Evolutionary conservation across 2,888 invertebrate genomes (phyloP).

Genomic region (Elegia similella): DNA sequence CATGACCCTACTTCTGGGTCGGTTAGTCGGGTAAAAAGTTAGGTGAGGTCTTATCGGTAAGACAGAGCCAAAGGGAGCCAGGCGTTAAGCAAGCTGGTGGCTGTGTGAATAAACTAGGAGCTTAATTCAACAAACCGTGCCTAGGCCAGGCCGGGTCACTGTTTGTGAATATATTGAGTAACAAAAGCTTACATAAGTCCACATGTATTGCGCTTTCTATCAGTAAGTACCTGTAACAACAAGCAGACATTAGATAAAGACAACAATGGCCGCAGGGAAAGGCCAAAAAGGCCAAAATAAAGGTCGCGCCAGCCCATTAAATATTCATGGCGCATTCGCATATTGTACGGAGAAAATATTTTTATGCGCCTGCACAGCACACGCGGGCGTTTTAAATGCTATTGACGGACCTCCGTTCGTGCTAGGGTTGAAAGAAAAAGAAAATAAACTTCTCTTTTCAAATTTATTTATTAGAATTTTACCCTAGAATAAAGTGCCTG

Average conservation of each 20-base stretch:
- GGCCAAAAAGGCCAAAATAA: constrained; percentile 62
- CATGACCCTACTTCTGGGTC: no score
- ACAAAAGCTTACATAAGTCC: constrained; percentile 14
- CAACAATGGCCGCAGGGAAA: constrained; percentile 65
- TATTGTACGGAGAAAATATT: constrained; percentile 57
- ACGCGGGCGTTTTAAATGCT: not conserved
- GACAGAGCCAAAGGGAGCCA: not conserved
- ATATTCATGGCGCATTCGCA: constrained; percentile 71
- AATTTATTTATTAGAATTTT: no score
- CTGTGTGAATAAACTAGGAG: not conserved
- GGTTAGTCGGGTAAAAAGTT: no score
- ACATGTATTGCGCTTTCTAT: constrained; percentile 12
- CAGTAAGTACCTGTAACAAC: constrained; percentile 46
- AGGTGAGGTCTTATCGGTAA: not conserved
- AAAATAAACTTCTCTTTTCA: no score
- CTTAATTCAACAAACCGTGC: not conserved
- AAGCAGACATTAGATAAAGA: constrained; percentile 55
- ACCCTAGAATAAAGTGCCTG: no score
- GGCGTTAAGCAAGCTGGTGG: not conserved
- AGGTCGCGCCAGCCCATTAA: constrained; percentile 68
- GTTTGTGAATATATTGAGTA: constrained; percentile 11
- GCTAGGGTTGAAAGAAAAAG: not conserved
- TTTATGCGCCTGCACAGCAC: constrained; percentile 35
- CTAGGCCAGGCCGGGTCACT: constrained; percentile 3
- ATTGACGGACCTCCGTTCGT: not conserved